Conservation (phyloP, 2,888 invertebrate genomes). For the Melieria picta region DNA sequence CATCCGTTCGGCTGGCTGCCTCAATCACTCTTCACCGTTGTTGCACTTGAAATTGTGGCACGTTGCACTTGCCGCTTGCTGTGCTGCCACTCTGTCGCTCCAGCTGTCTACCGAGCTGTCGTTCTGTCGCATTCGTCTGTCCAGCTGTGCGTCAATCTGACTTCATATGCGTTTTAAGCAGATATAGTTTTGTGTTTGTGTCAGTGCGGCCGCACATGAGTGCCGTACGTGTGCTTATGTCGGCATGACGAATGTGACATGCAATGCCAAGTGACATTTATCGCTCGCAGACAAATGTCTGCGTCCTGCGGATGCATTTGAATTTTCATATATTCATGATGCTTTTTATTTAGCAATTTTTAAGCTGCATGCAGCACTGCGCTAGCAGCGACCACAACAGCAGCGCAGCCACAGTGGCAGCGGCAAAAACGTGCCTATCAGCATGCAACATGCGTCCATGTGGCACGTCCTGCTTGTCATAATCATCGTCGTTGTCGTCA, state of each 20-base stretch:
- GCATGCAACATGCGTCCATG: background rate
- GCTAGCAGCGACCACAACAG: no score
- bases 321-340: no score
- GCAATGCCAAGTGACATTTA: constrained; percentile 44
- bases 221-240: background rate
- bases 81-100: no score
- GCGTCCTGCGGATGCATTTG: constrained; percentile 17
- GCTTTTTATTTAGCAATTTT: no score
- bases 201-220: background rate
- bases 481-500: constrained; percentile 21
- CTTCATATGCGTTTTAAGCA: no score
- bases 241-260: constrained; percentile 43
- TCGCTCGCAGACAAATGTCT: constrained; percentile 34
- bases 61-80: no score
- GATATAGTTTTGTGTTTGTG: background rate
- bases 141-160: no score
- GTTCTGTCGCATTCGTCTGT: no score
- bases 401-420: background rate
- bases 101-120: no score
- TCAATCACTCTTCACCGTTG: background rate
- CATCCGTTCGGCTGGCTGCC: no score
- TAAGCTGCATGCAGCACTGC: no score
- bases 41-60: background rate
- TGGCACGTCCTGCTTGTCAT: background rate
- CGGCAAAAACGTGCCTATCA: constrained; percentile 7